Conservation (phyloP, 2,888 invertebrate species). For the Apodemia duryi region DNA sequence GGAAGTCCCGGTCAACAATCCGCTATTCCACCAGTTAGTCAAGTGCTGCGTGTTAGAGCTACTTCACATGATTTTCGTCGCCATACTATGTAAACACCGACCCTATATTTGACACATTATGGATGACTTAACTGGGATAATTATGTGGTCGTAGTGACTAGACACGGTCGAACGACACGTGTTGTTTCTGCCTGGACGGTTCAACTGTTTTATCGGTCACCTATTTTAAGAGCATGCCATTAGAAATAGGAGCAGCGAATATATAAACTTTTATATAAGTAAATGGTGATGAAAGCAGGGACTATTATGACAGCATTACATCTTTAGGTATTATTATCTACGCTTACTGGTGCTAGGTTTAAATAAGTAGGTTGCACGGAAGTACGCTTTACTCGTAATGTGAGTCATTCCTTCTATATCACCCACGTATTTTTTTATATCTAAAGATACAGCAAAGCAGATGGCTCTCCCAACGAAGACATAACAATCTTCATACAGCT, state of each 20-base stretch:
- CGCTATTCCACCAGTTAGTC: too few relatives aligned
- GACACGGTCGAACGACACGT: not conserved
- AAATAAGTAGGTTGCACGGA: too few relatives aligned
- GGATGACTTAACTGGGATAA: not conserved
- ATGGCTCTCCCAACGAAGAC: too few relatives aligned
- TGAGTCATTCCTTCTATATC: too few relatives aligned
- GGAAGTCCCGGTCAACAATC: not conserved
- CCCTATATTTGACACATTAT: not conserved
- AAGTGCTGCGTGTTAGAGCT: too few relatives aligned
- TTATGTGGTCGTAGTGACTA: constrained; percentile 1
- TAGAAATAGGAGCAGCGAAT: constrained; percentile 2
- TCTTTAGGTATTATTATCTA: too few relatives aligned
- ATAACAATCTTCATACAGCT: too few relatives aligned
- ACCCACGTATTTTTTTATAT: too few relatives aligned
- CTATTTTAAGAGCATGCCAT: constrained; percentile 3
- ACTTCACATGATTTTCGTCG: not conserved
- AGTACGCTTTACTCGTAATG: too few relatives aligned
- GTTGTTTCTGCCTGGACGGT: not conserved
- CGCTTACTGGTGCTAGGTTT: too few relatives aligned
- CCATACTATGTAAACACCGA: not conserved
- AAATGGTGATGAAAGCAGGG: not conserved
- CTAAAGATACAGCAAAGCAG: too few relatives aligned
- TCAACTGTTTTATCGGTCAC: constrained; percentile 9
- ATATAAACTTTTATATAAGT: not conserved
- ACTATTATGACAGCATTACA: too few relatives aligned